Evolutionary conservation across 2,797 vertebrate genomes (phyloP), one percentile per base, ranked within the genome.

Genomic region (Apogon hyalosoma): DNA sequence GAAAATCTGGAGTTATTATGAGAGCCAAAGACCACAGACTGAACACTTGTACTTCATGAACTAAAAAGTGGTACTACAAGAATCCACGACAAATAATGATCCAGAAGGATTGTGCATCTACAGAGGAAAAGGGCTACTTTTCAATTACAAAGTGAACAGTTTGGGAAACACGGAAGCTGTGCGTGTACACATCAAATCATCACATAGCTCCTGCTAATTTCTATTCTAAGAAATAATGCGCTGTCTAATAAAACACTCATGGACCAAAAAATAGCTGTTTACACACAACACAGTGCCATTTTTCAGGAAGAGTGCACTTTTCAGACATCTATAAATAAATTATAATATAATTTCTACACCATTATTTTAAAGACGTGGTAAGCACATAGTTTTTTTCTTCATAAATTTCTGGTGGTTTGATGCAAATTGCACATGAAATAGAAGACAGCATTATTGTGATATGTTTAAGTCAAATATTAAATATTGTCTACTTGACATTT

Each of bases 221-320:
- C 54, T 61, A 69, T 70, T 67, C 41, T 21, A 21, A 51, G 58
- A 74, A 68, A 50, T 11, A 59, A 14, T 46, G 31, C 31, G 8
- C 42, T 74, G 49, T 64, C 28, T 15, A 80, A 33, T 42, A 13
- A n/a, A 40, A 73, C 46, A 69, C 42, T 69, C 52, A 80, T 79
- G 77, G 84, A 90, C 87, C 87, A 88, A 87, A 83, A 57, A 0
- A 24, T 58, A 58, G 55, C 61, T 77, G 84, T 88, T 91, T 85
- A 87, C 87, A 75, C 71, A 36, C 24, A 70, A 75, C 54, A 55
- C 64, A 41, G 51, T 72, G 76, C 77, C 72, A 71, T 66, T 69
- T 79, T 33, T 65, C 40, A 63, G 21, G 24, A 61, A 41, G 10
- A 63, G 66, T 56, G 63, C 41, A 70, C 75, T 82, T 82, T 76